These are phyloP conservation scores for Patella depressa DNA, from an alignment of 2,888 invertebrate genomes.

Conservation along the genomic window DNA sequence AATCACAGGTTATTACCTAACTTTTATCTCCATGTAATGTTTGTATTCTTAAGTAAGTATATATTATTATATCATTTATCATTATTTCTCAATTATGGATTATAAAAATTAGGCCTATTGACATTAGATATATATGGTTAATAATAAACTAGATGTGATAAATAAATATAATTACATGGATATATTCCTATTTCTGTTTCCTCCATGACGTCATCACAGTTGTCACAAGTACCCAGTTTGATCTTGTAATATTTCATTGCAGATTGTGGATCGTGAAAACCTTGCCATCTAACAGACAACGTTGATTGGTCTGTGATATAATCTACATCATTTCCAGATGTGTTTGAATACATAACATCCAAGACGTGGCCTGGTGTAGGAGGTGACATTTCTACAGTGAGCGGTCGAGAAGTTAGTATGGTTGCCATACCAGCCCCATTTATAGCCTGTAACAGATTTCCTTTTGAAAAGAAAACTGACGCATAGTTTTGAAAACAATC, in stretches of 20 bases:
- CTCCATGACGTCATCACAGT: conserved; percentile 33
- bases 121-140: too few relatives aligned
- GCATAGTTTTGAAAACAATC: too few relatives aligned
- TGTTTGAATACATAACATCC: conserved; percentile 6
- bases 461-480: too few relatives aligned
- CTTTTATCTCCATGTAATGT: too few relatives aligned
- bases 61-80: too few relatives aligned
- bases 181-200: conserved; percentile 29
- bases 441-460: conserved; percentile 5
- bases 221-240: conserved; percentile 39
- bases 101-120: too few relatives aligned
- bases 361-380: conserved; percentile 20
- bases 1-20: too few relatives aligned
- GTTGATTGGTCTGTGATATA: conserved; percentile 31
- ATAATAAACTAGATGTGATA: too few relatives aligned
- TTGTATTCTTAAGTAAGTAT: too few relatives aligned
- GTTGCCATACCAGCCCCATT: conserved; percentile 22
- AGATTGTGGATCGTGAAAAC: conserved; percentile 40
- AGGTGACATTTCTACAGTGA: conserved; percentile 18
- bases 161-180: conserved; percentile 16
- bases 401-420: conserved; percentile 12
- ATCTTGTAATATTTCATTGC: conserved; percentile 39
- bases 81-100: too few relatives aligned
- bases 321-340: conserved; percentile 30
- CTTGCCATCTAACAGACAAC: conserved; percentile 38